These are phyloP conservation scores for Drosophila pachea DNA, from an alignment of 1,140 invertebrate species.

Conservation along the genomic window DNA sequence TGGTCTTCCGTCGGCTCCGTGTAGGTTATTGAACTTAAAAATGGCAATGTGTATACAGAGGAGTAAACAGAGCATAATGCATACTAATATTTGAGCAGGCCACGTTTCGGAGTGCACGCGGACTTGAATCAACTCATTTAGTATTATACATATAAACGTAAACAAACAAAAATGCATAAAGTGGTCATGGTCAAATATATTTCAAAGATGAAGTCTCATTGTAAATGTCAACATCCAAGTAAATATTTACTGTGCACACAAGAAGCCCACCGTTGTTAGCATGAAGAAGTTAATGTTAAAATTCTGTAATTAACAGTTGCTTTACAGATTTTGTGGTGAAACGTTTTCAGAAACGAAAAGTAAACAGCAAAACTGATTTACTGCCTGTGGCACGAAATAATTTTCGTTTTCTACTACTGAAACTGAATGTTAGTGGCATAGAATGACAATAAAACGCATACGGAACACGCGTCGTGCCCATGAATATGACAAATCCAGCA, in stretches of 20 bases:
- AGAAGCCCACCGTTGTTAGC: not conserved
- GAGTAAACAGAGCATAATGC: slow-evolving; percentile 42
- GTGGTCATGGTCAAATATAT: slow-evolving; percentile 32
- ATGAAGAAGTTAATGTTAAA: not conserved
- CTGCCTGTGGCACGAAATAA: not conserved
- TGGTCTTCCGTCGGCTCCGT: slow-evolving; percentile 4
- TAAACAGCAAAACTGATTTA: too few relatives aligned
- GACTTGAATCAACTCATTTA: slow-evolving; percentile 61
- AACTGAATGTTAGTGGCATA: too few relatives aligned
- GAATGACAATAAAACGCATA: slow-evolving; percentile 40
- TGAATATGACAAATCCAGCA: slow-evolving; percentile 42
- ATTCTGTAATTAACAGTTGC: not conserved
- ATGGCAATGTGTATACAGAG: slow-evolving; percentile 33
- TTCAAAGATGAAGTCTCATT: slow-evolving; percentile 54
- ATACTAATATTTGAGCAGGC: slow-evolving; percentile 60
- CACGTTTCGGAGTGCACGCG: slow-evolving; percentile 47
- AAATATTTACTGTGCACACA: slow-evolving; percentile 42
- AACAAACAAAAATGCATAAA: slow-evolving; percentile 15
- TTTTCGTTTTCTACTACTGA: not conserved
- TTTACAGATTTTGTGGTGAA: not conserved
- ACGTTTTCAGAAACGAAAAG: too few relatives aligned
- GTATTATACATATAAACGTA: slow-evolving; percentile 29
- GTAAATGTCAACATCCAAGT: slow-evolving; percentile 51
- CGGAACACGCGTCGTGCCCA: slow-evolving; percentile 49
- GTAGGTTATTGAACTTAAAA: slow-evolving; percentile 54